These are phyloP conservation scores for Trichechus manatus DNA, from an alignment of 2,113 vertebrate species.

Conservation along the genomic window DNA sequence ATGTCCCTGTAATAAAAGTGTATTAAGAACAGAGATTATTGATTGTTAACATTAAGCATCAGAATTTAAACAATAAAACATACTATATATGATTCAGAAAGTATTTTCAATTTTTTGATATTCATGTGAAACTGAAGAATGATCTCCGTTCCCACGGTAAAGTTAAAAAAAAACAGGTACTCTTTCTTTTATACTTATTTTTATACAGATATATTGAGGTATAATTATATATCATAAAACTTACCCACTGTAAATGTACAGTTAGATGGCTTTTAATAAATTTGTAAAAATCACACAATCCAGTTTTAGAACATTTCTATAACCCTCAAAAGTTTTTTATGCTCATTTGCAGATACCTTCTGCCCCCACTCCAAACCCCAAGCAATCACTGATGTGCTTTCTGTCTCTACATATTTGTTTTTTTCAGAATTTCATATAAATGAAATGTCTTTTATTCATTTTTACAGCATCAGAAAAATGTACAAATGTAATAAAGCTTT, in stretches of 20 bases:
- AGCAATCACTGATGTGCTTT: neutral
- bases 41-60: slow-evolving; percentile 45
- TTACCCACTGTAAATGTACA: neutral
- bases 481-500: neutral
- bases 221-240: neutral
- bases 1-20: slow-evolving; percentile 90
- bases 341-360: neutral
- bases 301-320: neutral
- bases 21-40: slow-evolving; percentile 41
- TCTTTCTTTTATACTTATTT: neutral
- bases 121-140: neutral
- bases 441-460: neutral
- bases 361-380: neutral
- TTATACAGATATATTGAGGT: neutral
- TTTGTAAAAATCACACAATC: neutral
- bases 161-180: neutral
- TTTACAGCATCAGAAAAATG: neutral
- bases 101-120: neutral
- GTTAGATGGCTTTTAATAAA: slow-evolving; percentile 28
- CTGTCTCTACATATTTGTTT: neutral
- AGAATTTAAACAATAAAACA: neutral
- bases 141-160: neutral
- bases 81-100: neutral
- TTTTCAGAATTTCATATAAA: slow-evolving; percentile 21
- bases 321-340: neutral